Percentiles rank a stretch among this genome's conserved stretches.
phyloP scores from a whole-genome alignment of 2,888 invertebrate genomes.

The Eilema caniola region DNA sequence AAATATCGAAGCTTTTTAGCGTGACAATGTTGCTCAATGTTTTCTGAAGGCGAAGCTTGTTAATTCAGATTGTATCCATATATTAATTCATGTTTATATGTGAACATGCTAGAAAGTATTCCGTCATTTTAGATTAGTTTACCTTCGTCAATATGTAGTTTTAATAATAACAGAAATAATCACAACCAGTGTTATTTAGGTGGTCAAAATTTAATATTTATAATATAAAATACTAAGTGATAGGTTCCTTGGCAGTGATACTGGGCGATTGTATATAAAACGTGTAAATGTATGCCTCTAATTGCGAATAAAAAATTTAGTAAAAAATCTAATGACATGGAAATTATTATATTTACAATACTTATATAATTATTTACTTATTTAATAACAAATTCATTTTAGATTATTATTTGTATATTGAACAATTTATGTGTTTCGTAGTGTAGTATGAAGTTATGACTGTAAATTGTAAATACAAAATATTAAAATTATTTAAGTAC shows the following conservation, averaged over 20 bases:
- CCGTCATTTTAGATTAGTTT: constrained; percentile 12
- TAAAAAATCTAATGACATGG: constrained; percentile 68
- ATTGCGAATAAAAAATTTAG: constrained; percentile 58
- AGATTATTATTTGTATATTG: constrained; percentile 23
- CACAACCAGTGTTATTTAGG: constrained; percentile 77
- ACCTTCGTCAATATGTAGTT: constrained; percentile 42
- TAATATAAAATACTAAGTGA: constrained; percentile 48
- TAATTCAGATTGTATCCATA: too few relatives aligned
- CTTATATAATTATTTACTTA: constrained; percentile 41
- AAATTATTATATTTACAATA: constrained; percentile 54
- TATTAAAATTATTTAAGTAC: constrained; percentile 52
- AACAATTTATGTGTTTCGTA: constrained; percentile 28
- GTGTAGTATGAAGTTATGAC: constrained; percentile 28
- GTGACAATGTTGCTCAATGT: background rate
- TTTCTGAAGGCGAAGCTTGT: background rate
- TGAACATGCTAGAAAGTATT: background rate
- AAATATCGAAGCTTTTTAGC: background rate
- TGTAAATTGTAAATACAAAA: constrained; percentile 38
- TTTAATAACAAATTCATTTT: constrained; percentile 48
- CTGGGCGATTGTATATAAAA: constrained; percentile 40
- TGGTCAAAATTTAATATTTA: constrained; percentile 56
- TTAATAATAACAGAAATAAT: constrained; percentile 65
- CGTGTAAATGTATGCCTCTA: constrained; percentile 45
- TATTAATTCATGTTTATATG: background rate
- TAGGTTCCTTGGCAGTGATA: constrained; percentile 63